A percentile compares a stretch with the other conserved stretches of the same genome.
These are phyloP conservation scores for Albula glossodonta DNA, from an alignment of 2,113 vertebrate species.

Conservation along the genomic window DNA sequence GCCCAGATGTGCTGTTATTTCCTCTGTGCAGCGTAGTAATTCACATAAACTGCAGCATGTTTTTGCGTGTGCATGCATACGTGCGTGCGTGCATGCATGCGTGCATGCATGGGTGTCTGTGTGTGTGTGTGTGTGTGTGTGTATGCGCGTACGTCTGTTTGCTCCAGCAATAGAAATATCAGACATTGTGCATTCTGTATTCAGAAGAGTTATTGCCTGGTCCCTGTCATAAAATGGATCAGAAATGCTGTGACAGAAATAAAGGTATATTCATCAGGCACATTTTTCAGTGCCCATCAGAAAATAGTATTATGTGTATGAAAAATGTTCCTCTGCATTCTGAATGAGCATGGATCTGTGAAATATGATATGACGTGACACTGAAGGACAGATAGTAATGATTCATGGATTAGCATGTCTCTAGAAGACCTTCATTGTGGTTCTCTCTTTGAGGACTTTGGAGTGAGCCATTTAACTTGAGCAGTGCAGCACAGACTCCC, in stretches of 20 bases:
- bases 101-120: not conserved
- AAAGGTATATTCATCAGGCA: not conserved
- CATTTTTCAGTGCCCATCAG: not conserved
- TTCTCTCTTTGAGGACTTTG: not conserved
- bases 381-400: not conserved
- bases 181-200: not conserved
- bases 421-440: not conserved
- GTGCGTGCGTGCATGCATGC: not conserved
- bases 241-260: not conserved
- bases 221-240: not conserved
- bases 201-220: not conserved
- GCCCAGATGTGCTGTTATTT: not conserved
- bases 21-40: not conserved
- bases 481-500: not conserved
- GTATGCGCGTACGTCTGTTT: not conserved
- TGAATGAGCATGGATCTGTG: too few relatives aligned
- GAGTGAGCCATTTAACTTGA: not conserved
- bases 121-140: conserved; percentile 2
- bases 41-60: not conserved
- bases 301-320: not conserved
- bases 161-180: not conserved
- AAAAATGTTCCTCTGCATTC: not conserved
- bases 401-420: not conserved
- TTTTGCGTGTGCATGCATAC: conserved; percentile 9
- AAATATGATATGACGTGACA: too few relatives aligned